phyloP scores from a whole-genome alignment of 2,797 vertebrate genomes.

The Salarias fasciatus region DNA sequence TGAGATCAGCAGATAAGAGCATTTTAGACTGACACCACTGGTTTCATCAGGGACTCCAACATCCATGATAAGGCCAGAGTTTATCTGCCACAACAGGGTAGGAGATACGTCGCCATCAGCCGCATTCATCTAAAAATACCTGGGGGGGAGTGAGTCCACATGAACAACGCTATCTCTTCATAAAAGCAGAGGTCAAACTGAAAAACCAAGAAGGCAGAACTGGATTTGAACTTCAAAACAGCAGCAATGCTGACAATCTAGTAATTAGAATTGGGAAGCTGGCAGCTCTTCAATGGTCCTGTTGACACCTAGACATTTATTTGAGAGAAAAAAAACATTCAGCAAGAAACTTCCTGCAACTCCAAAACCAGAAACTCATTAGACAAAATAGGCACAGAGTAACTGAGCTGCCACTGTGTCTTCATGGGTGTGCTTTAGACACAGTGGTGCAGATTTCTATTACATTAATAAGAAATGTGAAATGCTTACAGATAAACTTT shows the following conservation, averaged over 20 bases:
- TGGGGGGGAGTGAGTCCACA: conserved; percentile 3
- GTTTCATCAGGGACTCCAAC: conserved; percentile 18
- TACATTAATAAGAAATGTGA: no score
- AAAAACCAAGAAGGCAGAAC: conserved; percentile 14
- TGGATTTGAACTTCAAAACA: conserved; percentile 23
- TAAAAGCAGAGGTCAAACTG: conserved; percentile 29
- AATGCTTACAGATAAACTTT: no score
- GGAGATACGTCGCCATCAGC: conserved; percentile 12
- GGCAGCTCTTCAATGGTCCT: conserved; percentile 20
- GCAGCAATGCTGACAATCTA: conserved; percentile 1
- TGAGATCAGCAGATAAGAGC: not conserved
- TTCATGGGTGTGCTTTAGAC: no score
- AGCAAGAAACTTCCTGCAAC: not conserved
- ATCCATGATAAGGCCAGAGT: conserved; percentile 17
- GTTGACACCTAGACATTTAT: conserved; percentile 17
- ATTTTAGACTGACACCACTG: conserved; percentile 19
- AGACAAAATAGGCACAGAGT: no score
- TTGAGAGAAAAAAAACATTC: no score
- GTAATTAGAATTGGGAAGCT: conserved; percentile 13
- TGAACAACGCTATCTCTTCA: conserved; percentile 25
- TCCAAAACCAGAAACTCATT: no score
- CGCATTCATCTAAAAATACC: conserved; percentile 31
- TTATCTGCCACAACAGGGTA: conserved; percentile 19
- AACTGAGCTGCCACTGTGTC: no score
- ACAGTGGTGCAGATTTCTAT: no score